phyloP scores from a whole-genome alignment of 2,797 vertebrate genomes.

The Passerculus sandwichensis region DNA sequence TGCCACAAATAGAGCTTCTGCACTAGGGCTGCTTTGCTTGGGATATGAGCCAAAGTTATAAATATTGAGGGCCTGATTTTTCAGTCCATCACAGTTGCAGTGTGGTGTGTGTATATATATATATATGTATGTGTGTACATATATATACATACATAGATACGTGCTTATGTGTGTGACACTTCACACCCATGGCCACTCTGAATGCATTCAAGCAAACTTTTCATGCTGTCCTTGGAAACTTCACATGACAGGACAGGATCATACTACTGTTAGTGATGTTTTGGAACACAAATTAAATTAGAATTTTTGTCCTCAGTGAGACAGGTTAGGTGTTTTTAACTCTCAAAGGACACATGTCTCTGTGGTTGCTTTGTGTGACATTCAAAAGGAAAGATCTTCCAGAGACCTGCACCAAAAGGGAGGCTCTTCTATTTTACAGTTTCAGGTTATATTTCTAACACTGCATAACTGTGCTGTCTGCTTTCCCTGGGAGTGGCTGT shows the following conservation, averaged over 20 bases:
- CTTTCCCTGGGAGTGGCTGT: background rate
- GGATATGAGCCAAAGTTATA: conserved; percentile 68
- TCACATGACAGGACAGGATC: background rate
- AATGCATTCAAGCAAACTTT: background rate
- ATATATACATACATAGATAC: background rate
- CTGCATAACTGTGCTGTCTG: background rate
- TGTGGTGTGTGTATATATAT: background rate
- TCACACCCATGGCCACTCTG: background rate
- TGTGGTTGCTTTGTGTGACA: background rate
- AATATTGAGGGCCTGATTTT: conserved; percentile 63
- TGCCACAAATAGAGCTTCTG: conserved; percentile 62
- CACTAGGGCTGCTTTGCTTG: conserved; percentile 55
- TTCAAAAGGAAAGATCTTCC: background rate
- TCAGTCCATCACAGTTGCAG: conserved; percentile 22
- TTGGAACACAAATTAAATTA: background rate
- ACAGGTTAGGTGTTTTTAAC: background rate
- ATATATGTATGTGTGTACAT: background rate
- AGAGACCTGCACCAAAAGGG: background rate
- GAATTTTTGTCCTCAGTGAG: background rate
- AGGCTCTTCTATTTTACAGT: background rate
- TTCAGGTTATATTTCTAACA: background rate
- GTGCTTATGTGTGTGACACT: background rate
- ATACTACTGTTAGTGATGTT: background rate
- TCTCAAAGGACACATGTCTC: background rate
- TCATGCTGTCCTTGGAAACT: background rate